These are phyloP conservation scores for Micropoecilia bifurca DNA, from an alignment of 2,797 vertebrate species.

Conservation along the genomic window DNA sequence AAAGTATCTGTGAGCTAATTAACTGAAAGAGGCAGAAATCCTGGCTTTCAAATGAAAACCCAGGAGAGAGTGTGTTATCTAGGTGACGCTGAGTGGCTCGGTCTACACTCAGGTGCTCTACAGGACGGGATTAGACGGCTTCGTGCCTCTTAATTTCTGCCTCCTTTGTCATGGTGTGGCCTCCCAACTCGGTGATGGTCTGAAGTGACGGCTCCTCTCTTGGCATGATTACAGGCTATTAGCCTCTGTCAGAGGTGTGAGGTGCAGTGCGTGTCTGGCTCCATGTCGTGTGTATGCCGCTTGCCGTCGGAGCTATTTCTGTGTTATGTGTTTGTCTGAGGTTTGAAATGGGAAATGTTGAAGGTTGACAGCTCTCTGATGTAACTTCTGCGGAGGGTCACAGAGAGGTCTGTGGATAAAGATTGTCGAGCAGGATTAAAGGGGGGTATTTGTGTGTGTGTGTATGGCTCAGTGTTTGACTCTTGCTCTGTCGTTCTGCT, in stretches of 20 bases:
- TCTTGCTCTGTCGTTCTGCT: not conserved
- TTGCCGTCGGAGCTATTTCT: slow-evolving; percentile 1
- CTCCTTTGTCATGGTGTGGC: not conserved
- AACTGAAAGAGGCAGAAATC: not conserved
- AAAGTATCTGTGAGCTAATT: not conserved
- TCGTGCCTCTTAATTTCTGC: slow-evolving; percentile 17
- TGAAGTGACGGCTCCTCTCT: slow-evolving; percentile 36
- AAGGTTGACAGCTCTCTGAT: slow-evolving; percentile 50
- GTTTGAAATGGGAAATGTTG: slow-evolving; percentile 49
- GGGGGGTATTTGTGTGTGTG: not conserved
- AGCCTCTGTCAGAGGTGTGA: slow-evolving; percentile 7
- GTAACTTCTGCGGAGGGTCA: slow-evolving; percentile 43
- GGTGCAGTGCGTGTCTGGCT: slow-evolving; percentile 2
- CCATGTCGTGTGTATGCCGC: not conserved
- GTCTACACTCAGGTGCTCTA: slow-evolving; percentile 6
- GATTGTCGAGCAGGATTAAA: slow-evolving; percentile 57
- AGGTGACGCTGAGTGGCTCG: not conserved
- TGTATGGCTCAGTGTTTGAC: not conserved
- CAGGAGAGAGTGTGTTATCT: not conserved
- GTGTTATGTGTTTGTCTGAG: slow-evolving; percentile 3
- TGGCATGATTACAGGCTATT: slow-evolving; percentile 37
- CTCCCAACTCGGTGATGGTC: not conserved
- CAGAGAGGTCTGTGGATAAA: slow-evolving; percentile 55
- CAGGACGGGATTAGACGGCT: slow-evolving; percentile 2
- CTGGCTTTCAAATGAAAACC: not conserved